Evolutionary conservation across 2,113 vertebrate genomes (phyloP).

Genomic region (Bombycilla garrulus): DNA sequence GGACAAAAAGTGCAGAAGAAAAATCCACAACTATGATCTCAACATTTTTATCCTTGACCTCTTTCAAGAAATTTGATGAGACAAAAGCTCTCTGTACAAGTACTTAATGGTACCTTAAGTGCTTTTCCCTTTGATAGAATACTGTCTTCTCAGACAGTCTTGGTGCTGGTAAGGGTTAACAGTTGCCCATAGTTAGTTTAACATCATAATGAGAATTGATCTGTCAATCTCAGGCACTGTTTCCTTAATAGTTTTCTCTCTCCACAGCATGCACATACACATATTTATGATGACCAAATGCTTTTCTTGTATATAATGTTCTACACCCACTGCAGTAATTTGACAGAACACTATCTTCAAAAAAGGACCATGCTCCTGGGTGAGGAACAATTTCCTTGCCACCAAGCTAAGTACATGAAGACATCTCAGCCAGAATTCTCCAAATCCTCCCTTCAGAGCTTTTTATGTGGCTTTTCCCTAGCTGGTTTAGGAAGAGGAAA

Average conservation of each 20-base stretch:
- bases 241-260: neutral
- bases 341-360: neutral
- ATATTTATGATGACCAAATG: neutral
- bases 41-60: neutral
- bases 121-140: neutral
- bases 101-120: neutral
- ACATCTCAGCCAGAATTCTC: neutral
- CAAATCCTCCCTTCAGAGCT: neutral
- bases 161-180: neutral
- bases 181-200: neutral
- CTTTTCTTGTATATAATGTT: neutral
- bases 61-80: neutral
- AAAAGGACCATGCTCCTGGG: neutral
- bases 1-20: neutral
- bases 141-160: neutral
- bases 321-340: neutral
- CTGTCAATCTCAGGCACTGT: neutral
- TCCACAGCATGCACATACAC: neutral
- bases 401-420: neutral
- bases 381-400: neutral
- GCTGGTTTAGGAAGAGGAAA: neutral
- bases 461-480: neutral
- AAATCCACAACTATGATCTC: neutral
- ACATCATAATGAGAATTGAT: neutral
- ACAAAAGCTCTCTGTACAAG: neutral